Evolutionary conservation across 2,113 vertebrate genomes (phyloP).

Genomic region (Okapia johnstoni): DNA sequence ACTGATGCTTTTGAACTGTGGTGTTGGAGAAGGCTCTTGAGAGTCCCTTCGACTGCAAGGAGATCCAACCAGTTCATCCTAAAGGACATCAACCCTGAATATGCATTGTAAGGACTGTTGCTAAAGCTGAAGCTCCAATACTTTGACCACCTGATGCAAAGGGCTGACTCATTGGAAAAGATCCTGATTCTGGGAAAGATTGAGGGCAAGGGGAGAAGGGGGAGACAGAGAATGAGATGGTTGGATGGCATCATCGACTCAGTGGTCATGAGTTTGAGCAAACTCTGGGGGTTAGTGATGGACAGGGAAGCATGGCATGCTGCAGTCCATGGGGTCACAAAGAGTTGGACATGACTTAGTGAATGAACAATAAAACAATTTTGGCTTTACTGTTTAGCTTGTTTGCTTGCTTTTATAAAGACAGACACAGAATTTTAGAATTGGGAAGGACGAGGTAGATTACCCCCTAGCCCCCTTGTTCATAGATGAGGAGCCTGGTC

Average conservation of each 20-base stretch:
- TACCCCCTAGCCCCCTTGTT: neutral
- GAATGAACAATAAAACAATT: neutral
- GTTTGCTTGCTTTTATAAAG: neutral
- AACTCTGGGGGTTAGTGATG: neutral
- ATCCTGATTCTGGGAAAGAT: neutral
- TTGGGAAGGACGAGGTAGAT: neutral
- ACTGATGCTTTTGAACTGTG: neutral
- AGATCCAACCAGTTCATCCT: neutral
- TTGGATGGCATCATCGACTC: neutral
- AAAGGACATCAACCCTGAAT: neutral
- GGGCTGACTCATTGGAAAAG: neutral
- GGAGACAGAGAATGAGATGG: neutral
- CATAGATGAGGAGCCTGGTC: neutral
- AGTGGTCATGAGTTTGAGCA: neutral
- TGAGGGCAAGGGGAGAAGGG: neutral
- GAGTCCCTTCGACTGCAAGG: neutral
- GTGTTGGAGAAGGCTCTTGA: neutral
- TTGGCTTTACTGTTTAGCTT: neutral
- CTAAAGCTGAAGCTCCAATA: neutral
- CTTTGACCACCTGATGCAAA: neutral
- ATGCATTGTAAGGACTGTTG: neutral
- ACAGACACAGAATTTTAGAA: slow-evolving; percentile 8
- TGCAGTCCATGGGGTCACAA: neutral
- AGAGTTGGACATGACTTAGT: neutral
- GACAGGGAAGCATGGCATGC: neutral